phyloP scores from a whole-genome alignment of 2,888 invertebrate genomes.

The Orchesellides sinensis region DNA sequence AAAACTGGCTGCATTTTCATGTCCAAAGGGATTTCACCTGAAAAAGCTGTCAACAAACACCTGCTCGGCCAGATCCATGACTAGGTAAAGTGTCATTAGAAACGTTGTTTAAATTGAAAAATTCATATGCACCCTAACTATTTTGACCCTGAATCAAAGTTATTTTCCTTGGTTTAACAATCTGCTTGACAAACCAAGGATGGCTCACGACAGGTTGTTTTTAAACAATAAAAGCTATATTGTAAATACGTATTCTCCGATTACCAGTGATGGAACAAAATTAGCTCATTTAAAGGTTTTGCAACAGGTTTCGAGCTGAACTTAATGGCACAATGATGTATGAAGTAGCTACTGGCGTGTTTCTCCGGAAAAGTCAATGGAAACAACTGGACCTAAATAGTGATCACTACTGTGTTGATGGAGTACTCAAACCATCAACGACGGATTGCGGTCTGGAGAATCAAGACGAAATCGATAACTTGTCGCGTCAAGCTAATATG shows the following conservation, averaged over 20 bases:
- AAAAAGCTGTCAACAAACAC: conserved; percentile 9
- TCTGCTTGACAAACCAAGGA: too few relatives aligned
- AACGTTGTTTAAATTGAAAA: too few relatives aligned
- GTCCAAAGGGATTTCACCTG: conserved; percentile 39
- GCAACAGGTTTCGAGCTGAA: too few relatives aligned
- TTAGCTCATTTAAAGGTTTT: too few relatives aligned
- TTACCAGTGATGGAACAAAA: too few relatives aligned
- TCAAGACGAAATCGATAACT: background rate
- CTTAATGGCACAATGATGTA: conserved; percentile 52
- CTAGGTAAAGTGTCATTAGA: too few relatives aligned
- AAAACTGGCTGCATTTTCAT: background rate
- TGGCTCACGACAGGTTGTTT: too few relatives aligned
- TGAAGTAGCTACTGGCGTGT: conserved; percentile 53
- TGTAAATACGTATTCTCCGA: too few relatives aligned
- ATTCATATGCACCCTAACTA: too few relatives aligned
- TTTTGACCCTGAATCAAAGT: too few relatives aligned
- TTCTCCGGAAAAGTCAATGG: conserved; percentile 52
- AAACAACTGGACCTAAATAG: background rate
- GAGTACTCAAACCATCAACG: conserved; percentile 6
- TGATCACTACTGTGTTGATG: conserved; percentile 60
- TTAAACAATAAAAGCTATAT: too few relatives aligned
- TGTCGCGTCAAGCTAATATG: background rate
- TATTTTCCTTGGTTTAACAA: too few relatives aligned
- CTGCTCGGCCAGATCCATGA: conserved; percentile 21
- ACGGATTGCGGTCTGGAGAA: background rate